Percentiles rank a stretch among this genome's conserved stretches.
Conservation (phyloP, 2,797 vertebrate species). For the Malurus leucopterus region DNA sequence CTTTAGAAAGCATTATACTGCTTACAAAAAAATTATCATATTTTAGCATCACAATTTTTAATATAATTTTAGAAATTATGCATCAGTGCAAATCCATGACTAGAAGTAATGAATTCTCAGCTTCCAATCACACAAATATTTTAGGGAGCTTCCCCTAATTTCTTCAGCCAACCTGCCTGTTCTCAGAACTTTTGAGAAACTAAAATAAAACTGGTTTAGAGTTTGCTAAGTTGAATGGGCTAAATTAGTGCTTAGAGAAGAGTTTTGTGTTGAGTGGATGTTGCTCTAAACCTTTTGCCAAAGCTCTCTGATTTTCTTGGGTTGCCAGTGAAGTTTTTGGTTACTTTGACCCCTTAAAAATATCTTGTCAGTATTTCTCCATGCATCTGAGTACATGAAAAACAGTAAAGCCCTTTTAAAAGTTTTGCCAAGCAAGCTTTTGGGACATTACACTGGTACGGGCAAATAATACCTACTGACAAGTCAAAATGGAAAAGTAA, state of each 20-base stretch:
- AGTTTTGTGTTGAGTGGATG: neutral
- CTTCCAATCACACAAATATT: neutral
- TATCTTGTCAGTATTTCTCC: neutral
- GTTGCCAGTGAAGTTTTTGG: neutral
- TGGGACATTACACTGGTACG: neutral
- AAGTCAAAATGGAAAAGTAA: neutral
- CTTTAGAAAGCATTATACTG: neutral
- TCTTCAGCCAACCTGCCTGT: neutral
- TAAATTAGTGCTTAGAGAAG: neutral
- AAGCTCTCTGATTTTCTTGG: neutral
- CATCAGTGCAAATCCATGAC: neutral
- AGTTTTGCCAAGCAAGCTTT: accelerated
- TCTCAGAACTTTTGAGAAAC: neutral
- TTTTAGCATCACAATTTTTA: neutral
- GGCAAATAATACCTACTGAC: neutral
- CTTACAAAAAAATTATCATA: neutral
- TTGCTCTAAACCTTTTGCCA: neutral
- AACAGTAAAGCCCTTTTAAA: neutral
- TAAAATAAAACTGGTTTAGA: accelerated
- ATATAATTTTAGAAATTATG: neutral
- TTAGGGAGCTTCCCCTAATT: neutral
- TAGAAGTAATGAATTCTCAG: neutral
- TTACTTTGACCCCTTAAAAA: neutral
- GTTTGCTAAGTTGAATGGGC: neutral
- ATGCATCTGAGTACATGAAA: accelerated